Evolutionary conservation across 2,888 invertebrate genomes (phyloP), one percentile per base, ranked within the genome.

Genomic region (Hermodice carunculata): DNA sequence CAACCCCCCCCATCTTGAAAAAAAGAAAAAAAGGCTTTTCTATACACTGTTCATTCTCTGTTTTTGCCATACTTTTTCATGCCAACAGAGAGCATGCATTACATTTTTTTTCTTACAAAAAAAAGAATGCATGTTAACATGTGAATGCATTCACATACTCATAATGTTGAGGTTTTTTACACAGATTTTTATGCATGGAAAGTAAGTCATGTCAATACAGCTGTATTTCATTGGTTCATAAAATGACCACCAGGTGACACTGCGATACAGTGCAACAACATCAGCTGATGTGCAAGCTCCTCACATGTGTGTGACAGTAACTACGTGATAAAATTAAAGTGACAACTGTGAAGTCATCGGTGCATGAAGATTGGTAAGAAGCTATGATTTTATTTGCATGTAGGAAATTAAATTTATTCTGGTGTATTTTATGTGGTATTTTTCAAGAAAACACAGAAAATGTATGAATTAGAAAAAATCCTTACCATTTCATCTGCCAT

Each of bases 401-500:
- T 8, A 14, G 8, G 40, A 37, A 37, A 14, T 14, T 8, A 14
- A n/a, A 17, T 17, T 14, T 17, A 37, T 17, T 17, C 40, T 37
- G 11, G 40, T 17, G 11, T 37, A 14, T 37, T 37, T 37, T 37
- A 14, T 11, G 11, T 37, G 40, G 40, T 11, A 14, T 37, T 17
- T 37, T 11, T 37, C 40, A 11, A 37, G 40, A 37, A 14, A 37
- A n/a, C n/a, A n/a, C n/a, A n/a, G n/a, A n/a, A n/a, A n/a, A 37
- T 37, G 8, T 17, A 37, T 8, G 14, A 37, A 17, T 46, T 17
- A 17, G 22, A 17, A 19, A 17, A 14, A 34, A 19, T 2, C 51
- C 57, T 57, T 61, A 87, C 87, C 98, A 99, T 99, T 89, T 99
- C 99, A 87, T 99, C 99, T 2, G 99, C 99, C 98, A 99, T 99